A percentile compares a stretch with the other conserved stretches of the same genome.
Conservation (phyloP, 2,113 vertebrate species). For the Sceloporus tristichus region DNA sequence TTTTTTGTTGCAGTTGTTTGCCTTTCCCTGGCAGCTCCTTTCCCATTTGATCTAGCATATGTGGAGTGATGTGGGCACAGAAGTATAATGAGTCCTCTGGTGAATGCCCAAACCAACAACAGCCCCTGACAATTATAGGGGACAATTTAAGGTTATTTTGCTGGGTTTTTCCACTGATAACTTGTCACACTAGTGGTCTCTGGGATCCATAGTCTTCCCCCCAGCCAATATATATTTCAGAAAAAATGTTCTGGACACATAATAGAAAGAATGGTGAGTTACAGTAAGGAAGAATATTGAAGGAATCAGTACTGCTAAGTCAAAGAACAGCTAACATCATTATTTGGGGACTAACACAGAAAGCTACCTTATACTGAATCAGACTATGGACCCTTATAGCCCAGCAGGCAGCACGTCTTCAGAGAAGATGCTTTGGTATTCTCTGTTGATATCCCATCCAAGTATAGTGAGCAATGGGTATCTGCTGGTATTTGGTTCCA, state of each 20-base stretch:
- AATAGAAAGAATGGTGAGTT: not conserved
- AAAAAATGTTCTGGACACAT: not conserved
- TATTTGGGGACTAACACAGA: not conserved
- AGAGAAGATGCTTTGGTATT: no score
- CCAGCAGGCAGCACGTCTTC: no score
- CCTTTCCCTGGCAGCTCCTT: conserved; percentile 15
- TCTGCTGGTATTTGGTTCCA: no score
- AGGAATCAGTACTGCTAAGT: not conserved
- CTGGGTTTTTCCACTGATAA: not conserved
- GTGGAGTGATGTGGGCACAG: not conserved
- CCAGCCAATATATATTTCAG: not conserved
- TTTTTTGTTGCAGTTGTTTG: not conserved
- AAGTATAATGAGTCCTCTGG: not conserved
- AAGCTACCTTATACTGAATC: no score
- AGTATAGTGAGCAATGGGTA: no score
- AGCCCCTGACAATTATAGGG: conserved; percentile 7
- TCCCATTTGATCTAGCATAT: conserved; percentile 16
- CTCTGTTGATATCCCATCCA: no score
- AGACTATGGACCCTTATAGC: no score
- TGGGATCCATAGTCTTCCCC: not conserved
- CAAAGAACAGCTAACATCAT: not conserved
- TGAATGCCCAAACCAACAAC: conserved; percentile 2
- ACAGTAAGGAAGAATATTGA: not conserved
- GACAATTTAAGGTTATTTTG: conserved; percentile 20
- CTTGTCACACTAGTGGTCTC: not conserved